Conservation (phyloP, 2,888 invertebrate species). For the Drosophila vallismaia region DNA sequence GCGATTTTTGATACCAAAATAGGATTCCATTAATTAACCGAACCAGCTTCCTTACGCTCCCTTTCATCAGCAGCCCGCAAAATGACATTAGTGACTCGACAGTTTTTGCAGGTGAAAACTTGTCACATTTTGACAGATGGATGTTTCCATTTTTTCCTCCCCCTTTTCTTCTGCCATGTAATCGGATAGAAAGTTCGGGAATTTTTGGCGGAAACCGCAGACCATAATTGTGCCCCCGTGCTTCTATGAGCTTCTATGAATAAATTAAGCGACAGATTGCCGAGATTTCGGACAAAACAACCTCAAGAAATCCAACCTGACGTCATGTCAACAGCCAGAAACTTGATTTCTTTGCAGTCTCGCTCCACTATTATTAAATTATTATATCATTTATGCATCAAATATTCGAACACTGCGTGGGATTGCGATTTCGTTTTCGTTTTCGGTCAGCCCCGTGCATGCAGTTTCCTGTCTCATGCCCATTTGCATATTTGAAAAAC, state of each 20-base stretch:
- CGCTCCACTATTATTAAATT: slow-evolving; percentile 12
- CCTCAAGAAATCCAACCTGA: slow-evolving; percentile 15
- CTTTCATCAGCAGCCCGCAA: not conserved
- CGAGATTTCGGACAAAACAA: slow-evolving; percentile 2
- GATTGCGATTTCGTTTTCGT: not conserved
- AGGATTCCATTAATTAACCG: slow-evolving; percentile 5
- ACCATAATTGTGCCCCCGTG: slow-evolving; percentile 16
- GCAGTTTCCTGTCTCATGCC: slow-evolving; percentile 5
- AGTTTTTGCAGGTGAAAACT: not conserved
- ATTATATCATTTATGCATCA: slow-evolving; percentile 14
- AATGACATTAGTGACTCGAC: not conserved
- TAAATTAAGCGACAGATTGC: slow-evolving; percentile 8
- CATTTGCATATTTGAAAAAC: slow-evolving; percentile 7
- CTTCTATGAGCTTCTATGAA: slow-evolving; percentile 15
- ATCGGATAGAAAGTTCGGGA: not conserved
- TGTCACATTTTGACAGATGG: not conserved
- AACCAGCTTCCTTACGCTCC: not conserved
- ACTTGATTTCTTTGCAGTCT: slow-evolving; percentile 28
- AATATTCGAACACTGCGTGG: not conserved
- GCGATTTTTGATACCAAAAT: slow-evolving; percentile 18
- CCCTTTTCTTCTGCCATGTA: not conserved
- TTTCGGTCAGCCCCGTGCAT: slow-evolving; percentile 10
- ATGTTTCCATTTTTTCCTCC: not conserved
- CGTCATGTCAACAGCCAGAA: slow-evolving; percentile 28
- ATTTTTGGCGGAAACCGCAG: slow-evolving; percentile 20